Evolutionary conservation across 2,113 vertebrate genomes (phyloP), one percentile per base, ranked within the genome.

Genomic region (Vulpes vulpes): DNA sequence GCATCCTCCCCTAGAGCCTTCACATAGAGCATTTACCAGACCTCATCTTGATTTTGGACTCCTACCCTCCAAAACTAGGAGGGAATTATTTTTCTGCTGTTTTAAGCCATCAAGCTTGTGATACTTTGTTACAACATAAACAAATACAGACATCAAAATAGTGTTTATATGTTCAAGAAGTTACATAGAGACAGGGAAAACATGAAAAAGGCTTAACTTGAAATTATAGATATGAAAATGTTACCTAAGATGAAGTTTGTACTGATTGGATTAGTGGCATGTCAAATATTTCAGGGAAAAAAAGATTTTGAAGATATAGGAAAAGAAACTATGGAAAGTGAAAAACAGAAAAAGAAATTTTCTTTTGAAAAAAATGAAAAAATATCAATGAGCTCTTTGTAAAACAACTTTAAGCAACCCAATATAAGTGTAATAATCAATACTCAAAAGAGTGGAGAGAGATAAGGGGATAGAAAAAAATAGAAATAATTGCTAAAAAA

Each of bases 171-270:
- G 14, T 35, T 86, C 59, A 80, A 67, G 79, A 71, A 88, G 53
- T 64, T 78, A 62, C n/a, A 76, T 7, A 62, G n/a, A 78, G 60
- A 69, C 3, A 81, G 12, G 19, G 38, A 35, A 95, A n/a, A 85
- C 11, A 27, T 20, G 11, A 67, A 76, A 76, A 89, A 89, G 19
- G 4, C 43, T 27, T 53, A 69, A 30, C 62, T 2, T 64, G 23
- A 79, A 85, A 55, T 89, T 92, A 12, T 85, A 35, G 22, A 96
- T 60, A 89, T 71, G 3, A 79, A 95, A 84, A 64, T 30, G 79
- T 71, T 10, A 32, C 11, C 51, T 92, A n/a, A 71, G 10, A 83
- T 79, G 62, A 76, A 95, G 84, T n/a, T 32, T n/a, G 55, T 2
- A 25, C 27, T 19, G 16, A 43, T 62, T 12, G 12, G n/a, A 95